Conservation (phyloP, 2,888 invertebrate species). For the Cheilosia vernalis region DNA sequence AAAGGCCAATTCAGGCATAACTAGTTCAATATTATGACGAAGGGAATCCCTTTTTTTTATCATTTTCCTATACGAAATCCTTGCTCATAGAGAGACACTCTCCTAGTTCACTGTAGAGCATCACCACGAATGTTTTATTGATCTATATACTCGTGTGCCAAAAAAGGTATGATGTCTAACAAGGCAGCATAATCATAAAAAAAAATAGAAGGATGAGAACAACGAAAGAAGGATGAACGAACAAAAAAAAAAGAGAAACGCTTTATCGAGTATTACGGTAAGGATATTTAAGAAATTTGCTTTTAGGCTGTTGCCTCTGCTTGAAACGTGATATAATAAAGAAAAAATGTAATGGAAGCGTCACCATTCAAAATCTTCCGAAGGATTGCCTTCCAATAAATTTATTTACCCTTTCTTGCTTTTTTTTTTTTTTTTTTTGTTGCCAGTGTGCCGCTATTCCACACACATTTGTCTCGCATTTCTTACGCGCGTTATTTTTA, state of each 20-base stretch:
- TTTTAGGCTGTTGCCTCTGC: slow-evolving; percentile 61
- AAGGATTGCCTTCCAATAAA: slow-evolving; percentile 73
- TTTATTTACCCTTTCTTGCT: slow-evolving; percentile 62
- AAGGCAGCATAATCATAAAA: slow-evolving; percentile 66
- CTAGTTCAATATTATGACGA: slow-evolving; percentile 58
- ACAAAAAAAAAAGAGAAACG: slow-evolving; percentile 43
- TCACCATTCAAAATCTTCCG: slow-evolving; percentile 45
- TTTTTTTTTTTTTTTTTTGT: neutral
- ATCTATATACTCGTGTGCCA: slow-evolving; percentile 25
- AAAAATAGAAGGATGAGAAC: slow-evolving; percentile 13
- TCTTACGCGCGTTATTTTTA: slow-evolving; percentile 54
- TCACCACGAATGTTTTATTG: slow-evolving; percentile 59
- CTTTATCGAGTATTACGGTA: slow-evolving; percentile 68
- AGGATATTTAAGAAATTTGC: slow-evolving; percentile 58
- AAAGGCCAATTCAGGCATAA: slow-evolving; percentile 45
- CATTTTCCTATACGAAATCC: slow-evolving; percentile 13
- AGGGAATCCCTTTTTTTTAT: slow-evolving; percentile 30
- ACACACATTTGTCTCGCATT: slow-evolving; percentile 42
- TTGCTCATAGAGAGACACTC: slow-evolving; percentile 2
- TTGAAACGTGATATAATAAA: slow-evolving; percentile 69
- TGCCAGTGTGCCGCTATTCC: slow-evolving; percentile 17
- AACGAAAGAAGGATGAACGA: neutral
- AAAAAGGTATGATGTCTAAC: slow-evolving; percentile 38
- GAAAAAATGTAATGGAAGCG: slow-evolving; percentile 13
- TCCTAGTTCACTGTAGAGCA: slow-evolving; percentile 31